Percentiles rank a stretch among this genome's conserved stretches.
Evolutionary conservation across 2,888 invertebrate genomes (phyloP).

Genomic region (Trichopria drosophilae): DNA sequence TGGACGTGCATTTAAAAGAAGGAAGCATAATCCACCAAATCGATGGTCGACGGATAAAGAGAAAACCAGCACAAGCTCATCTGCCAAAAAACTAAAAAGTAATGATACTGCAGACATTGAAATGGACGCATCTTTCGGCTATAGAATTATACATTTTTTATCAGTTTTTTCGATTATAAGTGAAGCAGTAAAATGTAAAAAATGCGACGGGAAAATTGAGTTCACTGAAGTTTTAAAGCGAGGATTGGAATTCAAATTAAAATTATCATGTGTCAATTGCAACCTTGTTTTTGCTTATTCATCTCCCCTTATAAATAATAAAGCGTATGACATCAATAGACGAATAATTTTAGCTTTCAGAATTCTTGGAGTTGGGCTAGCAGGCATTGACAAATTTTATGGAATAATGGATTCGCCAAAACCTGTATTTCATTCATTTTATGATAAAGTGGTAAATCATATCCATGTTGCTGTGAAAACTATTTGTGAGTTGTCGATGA

Average conservation of each 20-base stretch:
- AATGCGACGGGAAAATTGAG: conserved; percentile 21
- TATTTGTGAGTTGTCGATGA: conserved; percentile 18
- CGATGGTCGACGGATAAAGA: too few species aligned
- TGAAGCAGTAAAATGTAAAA: conserved; percentile 26
- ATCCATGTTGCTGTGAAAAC: conserved; percentile 19
- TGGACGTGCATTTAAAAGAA: too few species aligned
- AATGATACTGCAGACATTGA: too few species aligned
- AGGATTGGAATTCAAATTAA: conserved; percentile 24
- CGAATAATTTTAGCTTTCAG: conserved; percentile 37
- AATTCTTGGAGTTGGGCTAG: conserved; percentile 34
- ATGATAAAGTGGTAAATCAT: conserved; percentile 16
- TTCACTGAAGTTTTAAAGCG: too few species aligned
- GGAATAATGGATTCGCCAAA: conserved; percentile 20
- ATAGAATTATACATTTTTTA: conserved; percentile 20
- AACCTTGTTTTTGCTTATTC: conserved; percentile 25
- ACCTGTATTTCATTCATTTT: conserved; percentile 23
- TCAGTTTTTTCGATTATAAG: conserved; percentile 27
- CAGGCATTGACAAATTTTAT: conserved; percentile 37
- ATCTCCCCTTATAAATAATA: conserved; percentile 28
- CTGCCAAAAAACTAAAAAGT: conserved; percentile 10
- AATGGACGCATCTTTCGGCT: not conserved
- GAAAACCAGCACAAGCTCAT: not conserved
- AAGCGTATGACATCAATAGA: conserved; percentile 37
- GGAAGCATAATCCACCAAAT: too few species aligned
- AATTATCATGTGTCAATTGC: conserved; percentile 23